phyloP scores from a whole-genome alignment of 2,888 invertebrate species.

The Elgonia sp. region DNA sequence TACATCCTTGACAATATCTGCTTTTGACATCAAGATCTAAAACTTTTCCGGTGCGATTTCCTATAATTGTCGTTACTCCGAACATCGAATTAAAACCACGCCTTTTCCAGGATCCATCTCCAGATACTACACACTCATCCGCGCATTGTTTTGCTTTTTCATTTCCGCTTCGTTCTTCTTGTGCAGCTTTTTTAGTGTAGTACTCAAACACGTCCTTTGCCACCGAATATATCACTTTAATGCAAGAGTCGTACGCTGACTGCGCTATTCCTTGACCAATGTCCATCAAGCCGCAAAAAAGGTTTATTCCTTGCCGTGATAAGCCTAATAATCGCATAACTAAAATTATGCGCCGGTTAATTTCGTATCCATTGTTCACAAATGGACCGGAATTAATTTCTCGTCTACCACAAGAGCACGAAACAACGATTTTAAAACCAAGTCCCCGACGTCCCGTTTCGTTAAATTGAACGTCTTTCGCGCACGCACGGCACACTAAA shows the following conservation, averaged over 20 bases:
- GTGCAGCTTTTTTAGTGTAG: conserved; percentile 72
- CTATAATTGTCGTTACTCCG: conserved; percentile 77
- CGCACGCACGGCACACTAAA: conserved; percentile 71
- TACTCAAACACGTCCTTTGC: conserved; percentile 71
- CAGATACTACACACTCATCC: conserved; percentile 75
- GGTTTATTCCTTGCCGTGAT: conserved; percentile 79
- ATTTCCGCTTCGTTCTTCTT: conserved; percentile 75
- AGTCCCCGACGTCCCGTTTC: conserved; percentile 73
- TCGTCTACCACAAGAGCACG: too few relatives aligned
- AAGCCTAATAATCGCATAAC: conserved; percentile 80
- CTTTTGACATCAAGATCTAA: conserved; percentile 26
- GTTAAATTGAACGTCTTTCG: conserved; percentile 73
- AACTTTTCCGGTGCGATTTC: conserved; percentile 74
- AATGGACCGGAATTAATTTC: too few relatives aligned
- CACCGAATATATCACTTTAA: conserved; percentile 70
- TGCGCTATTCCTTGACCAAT: conserved; percentile 75
- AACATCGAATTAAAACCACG: conserved; percentile 75
- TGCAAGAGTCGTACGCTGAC: conserved; percentile 70
- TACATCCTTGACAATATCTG: conserved; percentile 73
- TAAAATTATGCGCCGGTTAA: conserved; percentile 80
- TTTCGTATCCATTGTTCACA: conserved; percentile 78
- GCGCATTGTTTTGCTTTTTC: conserved; percentile 70
- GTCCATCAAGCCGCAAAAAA: conserved; percentile 80
- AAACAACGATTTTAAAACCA: conserved; percentile 78
- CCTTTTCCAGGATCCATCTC: conserved; percentile 77